Base-by-base conservation (phyloP, 2,888 invertebrate genomes). In the Drosophila nigricruria region DNA sequence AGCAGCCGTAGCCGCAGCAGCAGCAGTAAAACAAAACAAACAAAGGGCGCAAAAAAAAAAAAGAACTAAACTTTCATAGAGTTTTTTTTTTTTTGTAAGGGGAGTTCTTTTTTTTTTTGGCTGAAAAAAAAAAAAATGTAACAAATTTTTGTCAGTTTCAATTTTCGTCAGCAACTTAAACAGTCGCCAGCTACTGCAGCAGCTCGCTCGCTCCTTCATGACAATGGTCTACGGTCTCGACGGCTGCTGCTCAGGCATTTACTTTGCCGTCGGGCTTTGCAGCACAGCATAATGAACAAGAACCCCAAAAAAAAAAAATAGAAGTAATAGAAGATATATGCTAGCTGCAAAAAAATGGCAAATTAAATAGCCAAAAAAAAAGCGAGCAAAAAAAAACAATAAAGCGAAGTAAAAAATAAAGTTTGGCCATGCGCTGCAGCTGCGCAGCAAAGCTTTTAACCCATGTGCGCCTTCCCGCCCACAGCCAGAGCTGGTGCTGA, bases 81-180 rank as follows among this genome's bases (percentile, higher is more conserved):
- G 45, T 61, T 60, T 78, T 74, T 79, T n/a, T n/a, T n/a, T n/a
- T 82, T 77, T 73, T 73, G 70, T 78, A 77, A 76, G 16, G 25
- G 25, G 34, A 27, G 27, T 27, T 27, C 6, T 6, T 38, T 18
- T 18, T 18, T 40, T 47, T 27, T 47, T 47, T 18, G 47, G n/a
- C 42, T 14, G 12, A 1, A 49, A 49, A 32, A 78, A 1, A 49
- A 49, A 32, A 78, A 74, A 87, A 90, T 84, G 86, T 90, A 89
- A 79, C 81, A 89, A 89, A 83, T 89, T 85, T 89, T 89, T 89
- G 90, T 88, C 90, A 90, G 90, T 88, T 90, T 90, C 91, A 88
- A 90, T 90, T 90, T 89, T 77, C 80, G 79, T 87, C 57, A 56
- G 47, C 73, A 79, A 70, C 79, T 77, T 77, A 62, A 73, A 70